These are phyloP conservation scores for Eugnorisma glareosa DNA, from an alignment of 2,888 invertebrate genomes.

Conservation along the genomic window DNA sequence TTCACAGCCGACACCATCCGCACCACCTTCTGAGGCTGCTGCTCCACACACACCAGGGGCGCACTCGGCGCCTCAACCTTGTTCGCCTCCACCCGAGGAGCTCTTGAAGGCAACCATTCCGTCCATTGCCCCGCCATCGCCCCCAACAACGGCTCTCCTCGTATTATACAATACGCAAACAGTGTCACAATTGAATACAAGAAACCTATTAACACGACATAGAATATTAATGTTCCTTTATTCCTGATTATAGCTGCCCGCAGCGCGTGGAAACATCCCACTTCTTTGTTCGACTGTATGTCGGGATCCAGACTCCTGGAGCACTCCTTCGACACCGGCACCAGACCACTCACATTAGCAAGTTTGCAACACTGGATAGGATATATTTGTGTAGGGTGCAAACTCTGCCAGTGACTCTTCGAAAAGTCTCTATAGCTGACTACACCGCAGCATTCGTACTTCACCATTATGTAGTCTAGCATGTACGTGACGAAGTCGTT, in stretches of 20 bases:
- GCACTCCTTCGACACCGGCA: constrained; percentile 78
- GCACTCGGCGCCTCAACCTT: constrained; percentile 67
- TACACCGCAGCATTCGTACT: constrained; percentile 84
- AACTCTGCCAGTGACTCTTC: constrained; percentile 78
- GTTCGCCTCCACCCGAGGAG: constrained; percentile 55
- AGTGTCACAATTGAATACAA: constrained; percentile 75
- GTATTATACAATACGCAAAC: constrained; percentile 82
- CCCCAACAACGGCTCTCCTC: constrained; percentile 79
- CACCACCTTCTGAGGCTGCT: constrained; percentile 82
- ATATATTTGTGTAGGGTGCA: constrained; percentile 73
- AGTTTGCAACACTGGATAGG: constrained; percentile 84
- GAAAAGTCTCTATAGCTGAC: constrained; percentile 79
- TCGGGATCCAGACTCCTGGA: constrained; percentile 66
- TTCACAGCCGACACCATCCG: constrained; percentile 83
- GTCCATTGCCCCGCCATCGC: constrained; percentile 70
- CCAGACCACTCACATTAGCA: constrained; percentile 72
- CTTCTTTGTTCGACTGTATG: constrained; percentile 71
- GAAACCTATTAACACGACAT: constrained; percentile 71
- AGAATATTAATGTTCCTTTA: constrained; percentile 78
- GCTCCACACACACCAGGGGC: constrained; percentile 78
- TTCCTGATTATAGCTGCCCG: constrained; percentile 75
- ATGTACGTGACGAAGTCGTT: constrained; percentile 81
- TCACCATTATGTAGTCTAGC: constrained; percentile 83
- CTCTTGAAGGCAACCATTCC: constrained; percentile 65
- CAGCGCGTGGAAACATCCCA: constrained; percentile 80